phyloP scores from a whole-genome alignment of 2,113 vertebrate species.

The Hipposideros armiger region DNA sequence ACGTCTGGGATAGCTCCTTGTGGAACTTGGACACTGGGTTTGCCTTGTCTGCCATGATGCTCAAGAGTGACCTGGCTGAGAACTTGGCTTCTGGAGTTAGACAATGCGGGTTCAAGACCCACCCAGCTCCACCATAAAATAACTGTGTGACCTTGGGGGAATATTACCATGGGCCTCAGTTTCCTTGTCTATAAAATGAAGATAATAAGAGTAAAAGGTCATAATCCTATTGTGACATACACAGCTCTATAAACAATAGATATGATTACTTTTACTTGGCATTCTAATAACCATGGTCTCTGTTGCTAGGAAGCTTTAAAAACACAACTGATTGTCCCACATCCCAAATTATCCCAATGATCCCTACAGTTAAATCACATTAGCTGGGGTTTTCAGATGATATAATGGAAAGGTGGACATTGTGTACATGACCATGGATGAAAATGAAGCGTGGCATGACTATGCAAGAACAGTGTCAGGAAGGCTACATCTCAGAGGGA shows the following conservation, averaged over 20 bases:
- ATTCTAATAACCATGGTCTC: conserved; percentile 9
- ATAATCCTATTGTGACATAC: not conserved
- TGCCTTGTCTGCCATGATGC: not conserved
- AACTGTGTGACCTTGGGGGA: not conserved
- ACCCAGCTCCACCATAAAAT: not conserved
- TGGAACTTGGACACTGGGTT: too few relatives aligned
- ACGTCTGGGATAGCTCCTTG: not conserved
- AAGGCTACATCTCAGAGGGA: not conserved
- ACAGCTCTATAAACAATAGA: not conserved
- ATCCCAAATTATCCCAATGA: not conserved
- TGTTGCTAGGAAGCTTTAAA: not conserved
- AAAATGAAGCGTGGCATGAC: not conserved
- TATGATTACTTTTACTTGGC: not conserved
- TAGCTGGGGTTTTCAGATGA: not conserved
- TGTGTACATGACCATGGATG: accelerated
- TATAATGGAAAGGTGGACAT: not conserved
- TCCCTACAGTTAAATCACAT: accelerated
- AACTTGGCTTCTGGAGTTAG: not conserved
- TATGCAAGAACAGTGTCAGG: not conserved
- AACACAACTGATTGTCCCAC: not conserved
- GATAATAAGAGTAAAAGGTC: not conserved
- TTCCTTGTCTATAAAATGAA: not conserved
- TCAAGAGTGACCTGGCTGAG: not conserved
- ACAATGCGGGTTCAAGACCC: not conserved
- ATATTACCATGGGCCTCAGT: not conserved